These are phyloP conservation scores for Trogon melanurus DNA, from an alignment of 2,113 vertebrate species.

Conservation along the genomic window DNA sequence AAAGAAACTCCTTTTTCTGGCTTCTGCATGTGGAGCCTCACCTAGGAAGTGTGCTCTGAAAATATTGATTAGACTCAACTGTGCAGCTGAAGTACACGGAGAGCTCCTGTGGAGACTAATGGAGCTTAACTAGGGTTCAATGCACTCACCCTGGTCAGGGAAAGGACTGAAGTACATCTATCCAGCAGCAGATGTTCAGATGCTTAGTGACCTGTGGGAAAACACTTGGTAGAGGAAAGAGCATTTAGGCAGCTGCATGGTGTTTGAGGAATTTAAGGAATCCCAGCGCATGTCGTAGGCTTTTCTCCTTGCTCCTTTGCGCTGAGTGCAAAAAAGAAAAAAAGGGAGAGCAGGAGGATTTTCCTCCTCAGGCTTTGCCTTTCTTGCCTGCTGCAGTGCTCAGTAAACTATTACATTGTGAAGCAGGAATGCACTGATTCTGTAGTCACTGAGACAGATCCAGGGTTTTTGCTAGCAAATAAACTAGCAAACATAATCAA, in stretches of 20 bases:
- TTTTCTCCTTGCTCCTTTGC: conserved; percentile 1
- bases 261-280: conserved; percentile 54
- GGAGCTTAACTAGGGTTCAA: conserved; percentile 17
- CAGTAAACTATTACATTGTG: neutral
- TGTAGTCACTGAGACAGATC: neutral
- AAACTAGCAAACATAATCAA: neutral
- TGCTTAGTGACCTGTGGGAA: conserved; percentile 55
- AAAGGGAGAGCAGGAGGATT: neutral
- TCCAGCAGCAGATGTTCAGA: conserved; percentile 37
- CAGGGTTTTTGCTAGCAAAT: neutral
- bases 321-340: neutral
- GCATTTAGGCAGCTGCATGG: conserved; percentile 38
- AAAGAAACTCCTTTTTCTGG: neutral
- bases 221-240: conserved; percentile 31
- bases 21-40: neutral
- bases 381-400: neutral
- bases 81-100: neutral
- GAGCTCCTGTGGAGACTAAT: conserved; percentile 19
- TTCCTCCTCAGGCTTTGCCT: neutral
- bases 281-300: neutral
- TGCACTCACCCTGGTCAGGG: neutral
- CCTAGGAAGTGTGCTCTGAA: conserved; percentile 12
- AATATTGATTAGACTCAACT: conserved; percentile 1
- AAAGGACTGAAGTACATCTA: neutral
- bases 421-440: neutral